Evolutionary conservation across 2,113 vertebrate genomes (phyloP).

Genomic region (Crotalus viridis): DNA sequence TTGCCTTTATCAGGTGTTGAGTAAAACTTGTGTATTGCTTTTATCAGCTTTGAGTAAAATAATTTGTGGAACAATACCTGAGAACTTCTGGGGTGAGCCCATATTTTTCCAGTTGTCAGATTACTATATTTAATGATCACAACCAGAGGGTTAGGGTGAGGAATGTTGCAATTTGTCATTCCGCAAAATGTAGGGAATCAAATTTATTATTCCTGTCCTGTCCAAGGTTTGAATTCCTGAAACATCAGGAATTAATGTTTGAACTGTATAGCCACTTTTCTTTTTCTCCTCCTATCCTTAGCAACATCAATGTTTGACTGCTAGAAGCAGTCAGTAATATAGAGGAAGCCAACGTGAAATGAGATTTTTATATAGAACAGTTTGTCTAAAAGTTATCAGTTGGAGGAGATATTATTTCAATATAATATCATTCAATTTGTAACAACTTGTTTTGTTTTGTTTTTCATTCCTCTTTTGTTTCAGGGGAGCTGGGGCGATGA

Average conservation of each 20-base stretch:
- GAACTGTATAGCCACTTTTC: not conserved
- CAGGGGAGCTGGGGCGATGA: conserved; percentile 80
- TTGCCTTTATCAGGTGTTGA: not conserved
- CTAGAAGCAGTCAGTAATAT: not conserved
- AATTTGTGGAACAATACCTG: not conserved
- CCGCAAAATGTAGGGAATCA: not conserved
- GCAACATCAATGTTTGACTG: not conserved
- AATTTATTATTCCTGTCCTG: not conserved
- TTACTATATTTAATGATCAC: not conserved
- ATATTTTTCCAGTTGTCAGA: not conserved
- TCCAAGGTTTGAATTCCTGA: not conserved
- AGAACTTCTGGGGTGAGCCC: not conserved
- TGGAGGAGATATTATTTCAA: not conserved
- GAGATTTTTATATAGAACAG: not conserved
- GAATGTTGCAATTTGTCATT: not conserved
- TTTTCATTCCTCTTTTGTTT: conserved; percentile 31
- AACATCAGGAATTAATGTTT: not conserved
- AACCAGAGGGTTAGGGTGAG: not conserved
- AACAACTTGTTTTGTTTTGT: not conserved
- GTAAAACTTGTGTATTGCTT: not conserved
- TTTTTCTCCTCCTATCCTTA: not conserved
- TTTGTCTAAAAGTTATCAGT: not conserved
- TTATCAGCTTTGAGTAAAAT: not conserved
- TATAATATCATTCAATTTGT: not conserved
- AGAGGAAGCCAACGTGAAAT: not conserved